Evolutionary conservation across 2,113 vertebrate genomes (phyloP).

Genomic region (Leucosticte australis): DNA sequence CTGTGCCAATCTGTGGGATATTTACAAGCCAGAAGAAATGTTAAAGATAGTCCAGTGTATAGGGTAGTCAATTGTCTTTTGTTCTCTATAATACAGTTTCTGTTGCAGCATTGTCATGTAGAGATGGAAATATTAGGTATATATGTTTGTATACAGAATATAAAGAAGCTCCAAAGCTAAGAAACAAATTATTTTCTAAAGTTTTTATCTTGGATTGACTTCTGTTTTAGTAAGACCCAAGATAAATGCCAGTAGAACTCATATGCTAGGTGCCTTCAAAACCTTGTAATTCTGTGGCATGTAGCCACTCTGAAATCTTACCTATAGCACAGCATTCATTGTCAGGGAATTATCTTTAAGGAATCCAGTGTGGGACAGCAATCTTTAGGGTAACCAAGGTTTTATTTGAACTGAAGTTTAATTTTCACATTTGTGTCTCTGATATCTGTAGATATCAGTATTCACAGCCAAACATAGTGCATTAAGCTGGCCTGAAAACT

Average conservation of each 20-base stretch:
- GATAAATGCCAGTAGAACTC: neutral
- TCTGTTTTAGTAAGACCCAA: neutral
- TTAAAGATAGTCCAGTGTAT: neutral
- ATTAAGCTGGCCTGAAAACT: neutral
- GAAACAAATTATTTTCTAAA: neutral
- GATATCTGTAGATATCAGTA: neutral
- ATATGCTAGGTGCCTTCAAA: neutral
- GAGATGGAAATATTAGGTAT: neutral
- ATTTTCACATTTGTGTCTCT: neutral
- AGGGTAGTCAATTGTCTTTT: neutral
- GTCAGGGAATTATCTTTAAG: neutral
- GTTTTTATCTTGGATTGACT: neutral
- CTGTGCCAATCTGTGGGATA: neutral
- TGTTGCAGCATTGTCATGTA: neutral
- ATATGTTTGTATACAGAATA: neutral
- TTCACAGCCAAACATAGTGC: neutral
- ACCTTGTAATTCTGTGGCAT: neutral
- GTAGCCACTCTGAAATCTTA: neutral
- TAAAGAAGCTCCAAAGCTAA: neutral
- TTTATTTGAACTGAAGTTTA: neutral
- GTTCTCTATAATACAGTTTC: neutral
- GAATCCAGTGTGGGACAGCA: neutral
- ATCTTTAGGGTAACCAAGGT: neutral
- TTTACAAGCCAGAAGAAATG: neutral
- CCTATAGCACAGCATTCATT: neutral